These are phyloP conservation scores for Todiramphus chloris DNA, from an alignment of 2,113 vertebrate genomes.

Conservation along the genomic window DNA sequence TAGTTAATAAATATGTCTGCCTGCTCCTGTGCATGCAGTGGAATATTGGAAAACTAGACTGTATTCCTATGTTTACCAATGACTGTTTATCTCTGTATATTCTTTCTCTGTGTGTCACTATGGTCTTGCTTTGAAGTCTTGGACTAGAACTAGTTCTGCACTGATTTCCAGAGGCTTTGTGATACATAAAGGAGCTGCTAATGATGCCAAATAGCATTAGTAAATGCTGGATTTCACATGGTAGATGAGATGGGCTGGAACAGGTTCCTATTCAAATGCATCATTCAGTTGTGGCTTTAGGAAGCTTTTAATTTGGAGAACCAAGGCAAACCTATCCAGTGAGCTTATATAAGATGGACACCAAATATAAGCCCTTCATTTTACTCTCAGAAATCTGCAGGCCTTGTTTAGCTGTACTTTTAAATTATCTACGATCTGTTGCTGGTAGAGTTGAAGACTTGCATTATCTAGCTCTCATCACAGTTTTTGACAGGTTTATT, in stretches of 20 bases:
- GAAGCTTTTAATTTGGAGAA: not conserved
- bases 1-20: not conserved
- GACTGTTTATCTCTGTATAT: not conserved
- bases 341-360: not conserved
- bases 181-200: not conserved
- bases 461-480: constrained; percentile 13
- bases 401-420: not conserved
- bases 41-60: not conserved
- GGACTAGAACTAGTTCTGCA: not conserved
- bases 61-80: not conserved
- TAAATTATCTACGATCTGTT: not conserved
- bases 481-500: constrained; percentile 31
- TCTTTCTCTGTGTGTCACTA: not conserved
- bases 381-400: not conserved
- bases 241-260: not conserved
- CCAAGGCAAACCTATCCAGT: not conserved
- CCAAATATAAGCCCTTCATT: not conserved
- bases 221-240: not conserved
- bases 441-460: not conserved
- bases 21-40: not conserved
- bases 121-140: not conserved
- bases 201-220: not conserved
- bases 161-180: not conserved
- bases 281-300: not conserved
- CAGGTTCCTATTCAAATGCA: not conserved